Evolutionary conservation across 2,113 vertebrate genomes (phyloP).

Genomic region (Narcine bancroftii): DNA sequence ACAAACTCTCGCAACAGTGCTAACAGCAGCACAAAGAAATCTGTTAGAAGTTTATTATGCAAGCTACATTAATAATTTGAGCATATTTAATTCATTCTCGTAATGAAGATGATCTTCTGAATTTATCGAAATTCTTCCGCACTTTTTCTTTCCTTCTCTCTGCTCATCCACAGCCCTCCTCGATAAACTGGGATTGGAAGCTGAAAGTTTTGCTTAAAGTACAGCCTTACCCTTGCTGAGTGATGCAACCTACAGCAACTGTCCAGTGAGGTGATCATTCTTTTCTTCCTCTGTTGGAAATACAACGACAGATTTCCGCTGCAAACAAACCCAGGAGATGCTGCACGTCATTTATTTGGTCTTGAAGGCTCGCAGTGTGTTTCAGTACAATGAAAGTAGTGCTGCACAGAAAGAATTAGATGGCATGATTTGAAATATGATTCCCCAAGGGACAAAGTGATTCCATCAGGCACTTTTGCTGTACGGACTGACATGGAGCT

Average conservation of each 20-base stretch:
- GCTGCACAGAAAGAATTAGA: not conserved
- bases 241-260: not conserved
- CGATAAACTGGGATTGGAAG: not conserved
- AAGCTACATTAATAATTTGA: slow-evolving; percentile 18
- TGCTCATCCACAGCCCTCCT: not conserved
- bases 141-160: not conserved
- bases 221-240: not conserved
- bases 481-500: not conserved
- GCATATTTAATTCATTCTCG: slow-evolving; percentile 2
- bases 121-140: slow-evolving; percentile 6
- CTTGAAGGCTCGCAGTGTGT: not conserved
- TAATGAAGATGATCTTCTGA: not conserved
- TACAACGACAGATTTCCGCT: not conserved
- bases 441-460: not conserved
- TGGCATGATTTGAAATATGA: slow-evolving; percentile 7
- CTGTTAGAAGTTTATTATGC: not conserved
- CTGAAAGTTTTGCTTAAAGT: not conserved
- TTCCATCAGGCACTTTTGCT: not conserved
- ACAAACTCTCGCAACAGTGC: not conserved
- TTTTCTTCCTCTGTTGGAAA: not conserved
- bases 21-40: not conserved
- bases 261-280: not conserved
- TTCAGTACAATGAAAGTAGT: not conserved
- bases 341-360: slow-evolving; percentile 9
- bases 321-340: slow-evolving; percentile 3